A percentile compares a stretch with the other conserved stretches of the same genome.
phyloP scores from a whole-genome alignment of 2,113 vertebrate species.

The Athene cunicularia region DNA sequence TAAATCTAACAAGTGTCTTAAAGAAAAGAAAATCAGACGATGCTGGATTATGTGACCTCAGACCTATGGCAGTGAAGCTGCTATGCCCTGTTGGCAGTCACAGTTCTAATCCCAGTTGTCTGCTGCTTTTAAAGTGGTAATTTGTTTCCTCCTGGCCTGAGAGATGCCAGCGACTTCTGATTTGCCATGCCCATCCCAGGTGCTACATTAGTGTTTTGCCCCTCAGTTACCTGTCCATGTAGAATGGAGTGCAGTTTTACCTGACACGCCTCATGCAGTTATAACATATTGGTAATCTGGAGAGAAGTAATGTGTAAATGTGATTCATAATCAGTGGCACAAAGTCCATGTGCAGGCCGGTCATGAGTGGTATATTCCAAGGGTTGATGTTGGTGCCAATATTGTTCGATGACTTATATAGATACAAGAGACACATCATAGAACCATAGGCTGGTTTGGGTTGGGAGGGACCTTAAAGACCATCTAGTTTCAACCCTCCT shows the following conservation, averaged over 20 bases:
- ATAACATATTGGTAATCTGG: too few relatives aligned
- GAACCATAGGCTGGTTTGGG: too few relatives aligned
- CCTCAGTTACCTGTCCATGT: neutral
- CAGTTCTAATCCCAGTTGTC: neutral
- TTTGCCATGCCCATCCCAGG: rapidly evolving
- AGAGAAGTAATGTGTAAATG: too few relatives aligned
- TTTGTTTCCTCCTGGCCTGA: neutral
- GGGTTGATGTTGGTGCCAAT: too few relatives aligned
- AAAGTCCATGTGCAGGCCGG: too few relatives aligned
- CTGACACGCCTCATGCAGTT: too few relatives aligned
- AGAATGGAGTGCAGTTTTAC: neutral
- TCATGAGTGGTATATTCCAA: too few relatives aligned
- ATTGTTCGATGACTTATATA: too few relatives aligned
- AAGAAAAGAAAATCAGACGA: neutral
- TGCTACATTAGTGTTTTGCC: neutral
- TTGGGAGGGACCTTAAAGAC: too few relatives aligned
- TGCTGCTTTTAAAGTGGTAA: neutral
- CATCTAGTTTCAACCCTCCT: too few relatives aligned
- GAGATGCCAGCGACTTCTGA: neutral
- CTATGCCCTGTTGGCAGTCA: neutral
- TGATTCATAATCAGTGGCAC: too few relatives aligned
- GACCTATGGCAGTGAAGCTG: neutral
- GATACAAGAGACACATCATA: too few relatives aligned
- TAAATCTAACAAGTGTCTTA: neutral
- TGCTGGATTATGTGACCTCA: neutral